Percentiles rank a stretch among this genome's conserved stretches.
phyloP scores from a whole-genome alignment of 2,113 vertebrate genomes.

The Syrmaticus mikado region DNA sequence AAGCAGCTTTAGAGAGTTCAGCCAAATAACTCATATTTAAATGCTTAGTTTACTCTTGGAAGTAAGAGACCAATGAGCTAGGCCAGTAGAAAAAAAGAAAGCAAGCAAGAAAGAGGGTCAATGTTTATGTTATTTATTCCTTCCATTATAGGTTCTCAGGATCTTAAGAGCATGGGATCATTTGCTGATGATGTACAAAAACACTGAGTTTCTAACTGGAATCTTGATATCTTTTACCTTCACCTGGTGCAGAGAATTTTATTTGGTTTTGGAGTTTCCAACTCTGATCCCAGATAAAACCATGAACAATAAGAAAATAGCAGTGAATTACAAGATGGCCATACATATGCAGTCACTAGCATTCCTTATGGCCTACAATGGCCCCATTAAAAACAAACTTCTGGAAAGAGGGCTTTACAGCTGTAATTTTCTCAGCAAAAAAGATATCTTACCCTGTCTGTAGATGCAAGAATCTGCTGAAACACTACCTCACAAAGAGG shows the following conservation, averaged over 20 bases:
- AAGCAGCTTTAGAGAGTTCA: neutral
- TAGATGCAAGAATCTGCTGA: neutral
- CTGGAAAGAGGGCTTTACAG: neutral
- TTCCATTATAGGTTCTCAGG: neutral
- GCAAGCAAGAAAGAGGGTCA: neutral
- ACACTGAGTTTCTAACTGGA: neutral
- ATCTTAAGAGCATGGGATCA: neutral
- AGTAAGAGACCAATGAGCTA: neutral
- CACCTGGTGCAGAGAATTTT: neutral
- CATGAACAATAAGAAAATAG: neutral
- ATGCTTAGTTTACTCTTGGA: neutral
- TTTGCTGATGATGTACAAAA: neutral
- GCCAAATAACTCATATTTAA: neutral
- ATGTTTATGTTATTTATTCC: neutral
- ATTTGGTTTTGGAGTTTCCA: neutral
- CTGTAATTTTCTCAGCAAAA: neutral
- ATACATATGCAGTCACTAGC: neutral
- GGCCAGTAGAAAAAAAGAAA: neutral
- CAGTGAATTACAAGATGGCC: neutral
- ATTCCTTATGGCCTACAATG: neutral
- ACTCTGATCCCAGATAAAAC: neutral
- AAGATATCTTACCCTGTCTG: neutral
- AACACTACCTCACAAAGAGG: neutral
- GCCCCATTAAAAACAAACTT: neutral
- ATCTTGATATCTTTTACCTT: neutral